Conservation (phyloP, 2,888 invertebrate species). For the Scaptomyza parva region DNA sequence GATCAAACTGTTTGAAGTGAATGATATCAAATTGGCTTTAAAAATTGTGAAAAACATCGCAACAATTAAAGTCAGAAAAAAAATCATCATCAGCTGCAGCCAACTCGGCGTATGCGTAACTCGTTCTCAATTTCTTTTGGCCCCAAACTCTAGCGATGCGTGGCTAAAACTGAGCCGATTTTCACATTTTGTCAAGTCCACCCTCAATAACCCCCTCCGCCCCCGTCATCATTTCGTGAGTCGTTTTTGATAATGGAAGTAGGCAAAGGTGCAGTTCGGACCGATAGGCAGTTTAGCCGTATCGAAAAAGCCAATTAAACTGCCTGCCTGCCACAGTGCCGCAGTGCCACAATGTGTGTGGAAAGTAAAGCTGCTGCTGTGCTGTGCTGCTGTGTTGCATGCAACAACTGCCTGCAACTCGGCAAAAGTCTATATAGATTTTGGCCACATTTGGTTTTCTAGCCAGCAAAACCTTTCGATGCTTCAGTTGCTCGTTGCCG, state of each 20-base stretch:
- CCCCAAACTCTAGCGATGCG: slow-evolving; percentile 16
- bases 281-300: slow-evolving; percentile 20
- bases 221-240: slow-evolving; percentile 12
- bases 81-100: not conserved
- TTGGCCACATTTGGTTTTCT: not conserved
- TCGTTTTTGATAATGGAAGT: slow-evolving; percentile 36
- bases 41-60: not conserved
- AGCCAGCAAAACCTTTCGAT: not conserved
- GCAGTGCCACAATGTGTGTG: not conserved
- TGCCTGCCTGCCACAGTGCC: slow-evolving; percentile 20
- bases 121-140: slow-evolving; percentile 5
- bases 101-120: slow-evolving; percentile 49
- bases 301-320: slow-evolving; percentile 69
- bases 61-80: not conserved
- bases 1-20: not conserved
- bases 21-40: not conserved
- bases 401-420: too few relatives aligned
- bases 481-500: not conserved
- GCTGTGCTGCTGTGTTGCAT: too few relatives aligned
- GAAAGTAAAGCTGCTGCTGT: slow-evolving; percentile 7
- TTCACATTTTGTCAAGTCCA: slow-evolving; percentile 20
- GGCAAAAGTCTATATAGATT: not conserved
- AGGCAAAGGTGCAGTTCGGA: slow-evolving; percentile 13
- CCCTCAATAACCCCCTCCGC: not conserved
- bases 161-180: slow-evolving; percentile 56